These are phyloP conservation scores for Python bivittatus DNA, from an alignment of 2,113 vertebrate species.

Conservation along the genomic window DNA sequence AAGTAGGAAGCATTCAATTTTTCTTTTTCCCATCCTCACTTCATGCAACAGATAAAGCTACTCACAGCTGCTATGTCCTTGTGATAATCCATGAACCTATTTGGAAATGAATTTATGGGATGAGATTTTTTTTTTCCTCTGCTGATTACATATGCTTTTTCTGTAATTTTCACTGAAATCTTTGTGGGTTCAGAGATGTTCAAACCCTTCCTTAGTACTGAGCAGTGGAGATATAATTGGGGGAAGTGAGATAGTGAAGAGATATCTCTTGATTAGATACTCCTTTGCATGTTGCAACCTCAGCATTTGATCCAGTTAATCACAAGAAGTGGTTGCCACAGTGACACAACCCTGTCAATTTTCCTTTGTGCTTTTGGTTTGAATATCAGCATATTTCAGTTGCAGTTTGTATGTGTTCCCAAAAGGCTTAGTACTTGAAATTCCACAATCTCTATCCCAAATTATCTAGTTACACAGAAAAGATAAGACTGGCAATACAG, in stretches of 20 bases:
- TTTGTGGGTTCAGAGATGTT: constrained; percentile 24
- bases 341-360: constrained; percentile 45
- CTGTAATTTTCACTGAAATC: not conserved
- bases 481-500: not conserved
- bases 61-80: not conserved
- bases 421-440: constrained; percentile 47
- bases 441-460: constrained; percentile 2
- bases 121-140: constrained; percentile 7
- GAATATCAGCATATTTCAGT: constrained; percentile 65
- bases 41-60: not conserved
- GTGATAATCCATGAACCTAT: not conserved
- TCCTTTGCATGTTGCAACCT: constrained; percentile 25
- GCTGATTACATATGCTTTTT: not conserved
- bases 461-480: constrained; percentile 44
- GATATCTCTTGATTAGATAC: constrained; percentile 41
- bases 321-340: constrained; percentile 57
- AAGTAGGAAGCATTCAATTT: not conserved
- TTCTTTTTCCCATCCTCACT: not conserved
- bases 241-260: not conserved
- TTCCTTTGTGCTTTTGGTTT: constrained; percentile 56
- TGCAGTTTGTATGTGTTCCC: constrained; percentile 61
- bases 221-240: constrained; percentile 29
- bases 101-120: constrained; percentile 1
- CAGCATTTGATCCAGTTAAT: constrained; percentile 46
- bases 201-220: constrained; percentile 22